phyloP scores from a whole-genome alignment of 2,113 vertebrate species.

The Ptilonorhynchus violaceus region DNA sequence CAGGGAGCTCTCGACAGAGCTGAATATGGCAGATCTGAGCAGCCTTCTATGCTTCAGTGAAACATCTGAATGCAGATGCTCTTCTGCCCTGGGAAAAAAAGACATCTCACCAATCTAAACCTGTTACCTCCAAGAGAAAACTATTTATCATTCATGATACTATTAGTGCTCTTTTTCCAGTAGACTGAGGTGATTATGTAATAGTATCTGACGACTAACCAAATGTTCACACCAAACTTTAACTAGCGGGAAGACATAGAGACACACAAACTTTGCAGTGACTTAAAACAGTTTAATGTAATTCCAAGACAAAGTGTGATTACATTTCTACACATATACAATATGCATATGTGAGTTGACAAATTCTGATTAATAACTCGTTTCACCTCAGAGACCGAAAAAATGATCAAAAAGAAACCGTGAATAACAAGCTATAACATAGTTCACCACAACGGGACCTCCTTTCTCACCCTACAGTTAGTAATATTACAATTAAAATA shows the following conservation, averaged over 20 bases:
- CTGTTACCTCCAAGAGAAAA: not conserved
- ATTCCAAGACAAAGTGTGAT: conserved; percentile 99
- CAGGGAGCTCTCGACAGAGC: not conserved
- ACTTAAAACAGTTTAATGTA: conserved; percentile 99
- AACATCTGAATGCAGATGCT: not conserved
- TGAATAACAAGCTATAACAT: conserved; percentile 99
- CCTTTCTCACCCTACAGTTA: conserved; percentile 94
- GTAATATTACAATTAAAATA: conserved; percentile 99
- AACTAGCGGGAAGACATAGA: not conserved
- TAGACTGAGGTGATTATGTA: not conserved
- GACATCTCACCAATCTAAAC: not conserved
- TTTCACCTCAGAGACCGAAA: conserved; percentile 99
- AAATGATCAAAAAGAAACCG: conserved; percentile 99
- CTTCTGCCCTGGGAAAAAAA: not conserved
- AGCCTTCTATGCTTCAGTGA: not conserved
- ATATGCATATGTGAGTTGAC: conserved; percentile 99
- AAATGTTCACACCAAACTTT: not conserved
- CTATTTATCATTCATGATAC: not conserved
- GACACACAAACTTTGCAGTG: conserved; percentile 74
- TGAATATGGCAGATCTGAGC: not conserved
- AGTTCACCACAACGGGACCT: conserved; percentile 96
- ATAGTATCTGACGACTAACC: not conserved
- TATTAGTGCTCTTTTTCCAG: not conserved
- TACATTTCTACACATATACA: conserved; percentile 99
- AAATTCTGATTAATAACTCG: conserved; percentile 99